Evolutionary conservation across 2,888 invertebrate species (phyloP), one percentile per base, ranked within the genome.

Genomic region (Anodontia alba): DNA sequence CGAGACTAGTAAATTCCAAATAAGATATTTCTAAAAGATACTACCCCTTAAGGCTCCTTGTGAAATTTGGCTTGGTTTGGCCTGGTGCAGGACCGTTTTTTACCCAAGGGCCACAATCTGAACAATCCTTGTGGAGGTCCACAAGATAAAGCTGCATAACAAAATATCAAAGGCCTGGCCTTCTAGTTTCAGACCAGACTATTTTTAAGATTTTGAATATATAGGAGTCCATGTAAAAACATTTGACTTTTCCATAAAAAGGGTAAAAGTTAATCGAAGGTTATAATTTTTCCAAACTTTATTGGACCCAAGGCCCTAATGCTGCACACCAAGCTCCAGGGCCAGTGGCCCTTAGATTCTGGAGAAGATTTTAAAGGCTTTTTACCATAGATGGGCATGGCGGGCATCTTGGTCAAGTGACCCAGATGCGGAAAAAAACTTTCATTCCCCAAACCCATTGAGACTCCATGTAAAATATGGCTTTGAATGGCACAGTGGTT

Each of bases 321-420:
- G 46, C 46, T 46, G 17, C 46, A 46, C 17, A 46, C 46, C 46
- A 46, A 20, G 46, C 17, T 20, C n/a, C 46, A 46, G 17, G 46
- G 46, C 17, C 46, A 20, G 3, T 3, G 46, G 46, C 46, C 46
- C 17, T 46, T 20, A 12, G 15, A 20, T 51, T 73, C 36, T 33
- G 51, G 54, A 51, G 51, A 38, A 42, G 38, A 51, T 54, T 54
- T 54, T 54, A 10, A 54, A 54, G 54, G 54, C 23, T n/a, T n/a
- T 54, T 54, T 54, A 54, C 54, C 54, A 54, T 54, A 54, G 17
- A 54, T 54, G 54, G 54, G 26, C 54, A 54, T 54, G 54, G 54
- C 54, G 54, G 54, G 23, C 54, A 54, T 54, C 54, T 54, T 54
- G 54, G 54, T 54, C 54, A 54, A 23, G 23, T 54, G 54, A 54